phyloP scores from a whole-genome alignment of 2,797 vertebrate species.

The Tiaroga cobitis region DNA sequence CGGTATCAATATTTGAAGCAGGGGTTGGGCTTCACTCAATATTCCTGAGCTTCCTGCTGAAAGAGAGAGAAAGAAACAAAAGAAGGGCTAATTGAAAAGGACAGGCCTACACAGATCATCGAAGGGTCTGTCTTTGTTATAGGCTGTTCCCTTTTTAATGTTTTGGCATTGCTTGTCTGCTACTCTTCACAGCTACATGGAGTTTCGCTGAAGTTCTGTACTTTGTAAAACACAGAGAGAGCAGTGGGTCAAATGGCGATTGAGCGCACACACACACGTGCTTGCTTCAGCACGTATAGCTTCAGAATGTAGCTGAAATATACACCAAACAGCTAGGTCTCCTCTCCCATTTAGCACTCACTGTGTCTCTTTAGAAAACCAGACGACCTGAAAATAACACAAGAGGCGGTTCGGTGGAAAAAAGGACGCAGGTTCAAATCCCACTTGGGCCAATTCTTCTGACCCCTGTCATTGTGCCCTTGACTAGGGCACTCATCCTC shows the following conservation, averaged over 20 bases:
- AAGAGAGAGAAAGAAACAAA: constrained; percentile 62
- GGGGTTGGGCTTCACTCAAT: constrained; percentile 43
- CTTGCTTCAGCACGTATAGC: not conserved
- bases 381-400: constrained; percentile 6
- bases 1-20: constrained; percentile 75
- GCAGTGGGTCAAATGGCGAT: not conserved
- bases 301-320: constrained; percentile 5
- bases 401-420: not conserved
- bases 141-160: constrained; percentile 9
- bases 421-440: constrained; percentile 8
- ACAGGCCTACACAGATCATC: constrained; percentile 72
- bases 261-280: not conserved
- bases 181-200: constrained; percentile 19
- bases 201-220: constrained; percentile 5
- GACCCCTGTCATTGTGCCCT: constrained; percentile 27
- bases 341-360: not conserved
- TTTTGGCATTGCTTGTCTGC: constrained; percentile 31
- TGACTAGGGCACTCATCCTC: constrained; percentile 15
- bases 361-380: constrained; percentile 32
- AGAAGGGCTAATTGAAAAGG: constrained; percentile 73
- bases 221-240: constrained; percentile 26
- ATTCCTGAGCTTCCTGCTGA: constrained; percentile 37
- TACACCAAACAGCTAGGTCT: constrained; percentile 4
- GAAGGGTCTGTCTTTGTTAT: constrained; percentile 33
- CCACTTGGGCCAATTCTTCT: constrained; percentile 1